phyloP scores from a whole-genome alignment of 2,113 vertebrate genomes.

The Mungos mungo region DNA sequence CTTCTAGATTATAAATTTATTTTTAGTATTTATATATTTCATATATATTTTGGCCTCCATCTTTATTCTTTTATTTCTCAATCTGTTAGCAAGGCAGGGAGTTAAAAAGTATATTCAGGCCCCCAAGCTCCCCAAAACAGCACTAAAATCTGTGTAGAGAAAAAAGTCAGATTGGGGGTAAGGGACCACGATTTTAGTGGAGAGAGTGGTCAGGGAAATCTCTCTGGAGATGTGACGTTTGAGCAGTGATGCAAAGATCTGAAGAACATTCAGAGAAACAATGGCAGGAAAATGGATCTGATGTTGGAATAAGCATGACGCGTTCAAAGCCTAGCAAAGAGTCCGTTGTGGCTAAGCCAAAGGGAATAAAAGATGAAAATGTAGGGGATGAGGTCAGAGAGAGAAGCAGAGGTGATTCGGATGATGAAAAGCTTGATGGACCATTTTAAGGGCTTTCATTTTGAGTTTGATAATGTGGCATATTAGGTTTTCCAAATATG shows the following conservation, averaged over 20 bases:
- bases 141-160: background rate
- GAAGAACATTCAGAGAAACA: background rate
- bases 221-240: background rate
- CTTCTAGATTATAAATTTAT: background rate
- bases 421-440: background rate
- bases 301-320: background rate
- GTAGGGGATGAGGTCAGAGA: background rate
- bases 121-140: background rate
- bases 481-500: slow-evolving; percentile 41
- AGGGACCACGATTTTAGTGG: slow-evolving; percentile 10
- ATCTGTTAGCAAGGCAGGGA: background rate
- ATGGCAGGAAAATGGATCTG: background rate
- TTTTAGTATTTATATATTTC: background rate
- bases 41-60: background rate
- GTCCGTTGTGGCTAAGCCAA: background rate
- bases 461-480: background rate
- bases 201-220: background rate
- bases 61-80: slow-evolving; percentile 4
- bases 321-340: background rate
- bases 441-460: slow-evolving; percentile 9
- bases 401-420: background rate
- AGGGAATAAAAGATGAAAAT: slow-evolving; percentile 15
- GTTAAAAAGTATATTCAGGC: background rate
- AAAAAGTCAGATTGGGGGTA: background rate
- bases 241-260: background rate